Evolutionary conservation across 2,113 vertebrate species (phyloP).

Genomic region (Fulica atra): DNA sequence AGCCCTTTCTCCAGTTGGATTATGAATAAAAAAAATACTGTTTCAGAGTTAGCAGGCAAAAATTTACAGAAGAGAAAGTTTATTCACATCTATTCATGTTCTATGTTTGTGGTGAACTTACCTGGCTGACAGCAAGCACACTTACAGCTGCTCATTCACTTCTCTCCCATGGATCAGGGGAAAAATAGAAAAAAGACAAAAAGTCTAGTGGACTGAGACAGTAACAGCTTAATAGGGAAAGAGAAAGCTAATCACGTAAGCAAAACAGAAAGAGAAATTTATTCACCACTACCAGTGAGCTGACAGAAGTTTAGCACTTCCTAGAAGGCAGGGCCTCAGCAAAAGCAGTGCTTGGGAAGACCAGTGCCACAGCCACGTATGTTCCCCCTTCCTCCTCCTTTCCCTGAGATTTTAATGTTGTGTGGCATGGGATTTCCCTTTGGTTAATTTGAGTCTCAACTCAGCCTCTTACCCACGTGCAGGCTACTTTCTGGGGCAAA

Average conservation of each 20-base stretch:
- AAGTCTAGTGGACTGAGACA: not conserved
- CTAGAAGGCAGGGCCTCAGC: not conserved
- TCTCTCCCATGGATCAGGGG: not conserved
- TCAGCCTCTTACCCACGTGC: fast-evolving
- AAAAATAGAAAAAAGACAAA: not conserved
- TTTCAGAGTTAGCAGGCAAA: not conserved
- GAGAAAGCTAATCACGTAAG: not conserved
- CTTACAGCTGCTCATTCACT: not conserved
- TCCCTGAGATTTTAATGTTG: not conserved
- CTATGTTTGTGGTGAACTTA: not conserved
- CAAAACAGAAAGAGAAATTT: not conserved
- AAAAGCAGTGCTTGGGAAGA: not conserved
- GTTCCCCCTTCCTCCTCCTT: not conserved
- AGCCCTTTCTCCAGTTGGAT: not conserved
- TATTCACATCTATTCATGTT: not conserved
- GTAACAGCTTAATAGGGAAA: not conserved
- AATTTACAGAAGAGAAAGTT: not conserved
- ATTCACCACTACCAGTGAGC: not conserved
- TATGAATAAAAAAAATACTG: not conserved
- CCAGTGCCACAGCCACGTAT: not conserved
- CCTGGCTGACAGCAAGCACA: not conserved
- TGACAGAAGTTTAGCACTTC: not conserved
- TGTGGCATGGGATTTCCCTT: not conserved
- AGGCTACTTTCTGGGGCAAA: not conserved
- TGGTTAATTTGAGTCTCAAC: not conserved